Percentiles rank a stretch among this genome's conserved stretches.
These are phyloP conservation scores for Microcebus murinus DNA, from an alignment of 2,113 vertebrate species.

Conservation along the genomic window DNA sequence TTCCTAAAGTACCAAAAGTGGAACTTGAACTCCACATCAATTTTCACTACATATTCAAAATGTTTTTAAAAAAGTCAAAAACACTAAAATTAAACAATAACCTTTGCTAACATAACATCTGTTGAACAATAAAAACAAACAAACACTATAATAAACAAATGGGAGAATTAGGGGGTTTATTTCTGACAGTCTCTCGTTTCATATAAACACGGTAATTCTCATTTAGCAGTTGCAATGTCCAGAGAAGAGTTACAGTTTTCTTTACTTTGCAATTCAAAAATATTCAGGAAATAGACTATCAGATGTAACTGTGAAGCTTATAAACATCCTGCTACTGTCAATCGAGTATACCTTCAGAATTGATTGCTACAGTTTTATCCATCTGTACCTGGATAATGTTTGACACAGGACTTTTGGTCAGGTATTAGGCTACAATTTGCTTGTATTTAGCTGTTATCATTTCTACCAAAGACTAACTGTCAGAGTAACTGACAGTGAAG, in stretches of 20 bases:
- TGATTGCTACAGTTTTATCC: not conserved
- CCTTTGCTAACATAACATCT: not conserved
- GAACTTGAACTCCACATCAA: not conserved
- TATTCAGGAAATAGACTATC: not conserved
- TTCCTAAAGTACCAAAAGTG: conserved; percentile 10
- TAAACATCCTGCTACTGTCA: not conserved
- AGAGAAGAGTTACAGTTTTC: not conserved
- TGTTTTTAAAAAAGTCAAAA: not conserved
- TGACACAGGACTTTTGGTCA: not conserved
- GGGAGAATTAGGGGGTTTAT: not conserved
- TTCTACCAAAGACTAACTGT: not conserved
- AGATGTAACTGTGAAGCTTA: not conserved
- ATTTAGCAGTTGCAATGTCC: not conserved
- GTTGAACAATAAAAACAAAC: not conserved
- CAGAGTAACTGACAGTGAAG: not conserved
- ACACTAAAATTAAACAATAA: conserved; percentile 10
- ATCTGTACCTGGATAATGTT: not conserved
- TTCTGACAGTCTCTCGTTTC: not conserved
- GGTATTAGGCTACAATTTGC: not conserved
- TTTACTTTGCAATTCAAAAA: not conserved
- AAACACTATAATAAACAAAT: not conserved
- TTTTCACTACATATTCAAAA: not conserved
- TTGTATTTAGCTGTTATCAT: not conserved
- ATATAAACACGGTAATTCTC: not conserved
- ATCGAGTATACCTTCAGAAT: not conserved